Evolutionary conservation across 2,797 vertebrate genomes (phyloP), one percentile per base, ranked within the genome.

Genomic region (Simalia tracyae): DNA sequence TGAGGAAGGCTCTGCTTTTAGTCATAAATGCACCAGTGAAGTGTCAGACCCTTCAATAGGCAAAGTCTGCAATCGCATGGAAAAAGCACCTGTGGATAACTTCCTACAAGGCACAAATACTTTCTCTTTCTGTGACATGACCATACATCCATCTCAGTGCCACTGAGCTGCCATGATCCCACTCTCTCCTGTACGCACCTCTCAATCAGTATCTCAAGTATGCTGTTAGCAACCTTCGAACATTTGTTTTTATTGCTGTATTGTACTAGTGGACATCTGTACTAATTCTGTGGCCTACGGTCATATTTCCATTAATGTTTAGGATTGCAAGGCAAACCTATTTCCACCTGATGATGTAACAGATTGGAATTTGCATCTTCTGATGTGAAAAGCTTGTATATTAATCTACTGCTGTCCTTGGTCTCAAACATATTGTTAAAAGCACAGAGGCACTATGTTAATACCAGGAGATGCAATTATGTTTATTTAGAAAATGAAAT

Each of bases 311-410:
- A 94, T 95, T 93, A 95, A 88, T 93, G 92, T 31, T 86, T 84
- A 94, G 94, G 92, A 93, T 60, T 42, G 92, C 84, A 87, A 92
- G 95, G 95, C 94, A 96, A 92, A 93, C 90, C 68, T 96, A 94
- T 95, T 97, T 96, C 91, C 89, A 96, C 89, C 93, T 81, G 76
- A 26, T 89, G 95, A 96, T 94, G 94, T 95, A 95, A 92, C 94
- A 90, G 88, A 92, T 85, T 94, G 96, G 96, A 96, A 97, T 97
- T 94, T 94, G 93, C 64, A 88, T 93, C 59, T 94, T 93, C 85
- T 89, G 94, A 89, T 94, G 93, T 94, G 93, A 95, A 95, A 94
- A 85, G 91, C 86, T 56, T 61, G 91, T 76, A 84, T 85, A 86
- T 96, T 94, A 96, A 95, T 92, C 95, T 91, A 93, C 7, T 86